Evolutionary conservation across 1,140 invertebrate species (phyloP), one percentile per base, ranked within the genome.

Genomic region (Trigoniulus corallinus): DNA sequence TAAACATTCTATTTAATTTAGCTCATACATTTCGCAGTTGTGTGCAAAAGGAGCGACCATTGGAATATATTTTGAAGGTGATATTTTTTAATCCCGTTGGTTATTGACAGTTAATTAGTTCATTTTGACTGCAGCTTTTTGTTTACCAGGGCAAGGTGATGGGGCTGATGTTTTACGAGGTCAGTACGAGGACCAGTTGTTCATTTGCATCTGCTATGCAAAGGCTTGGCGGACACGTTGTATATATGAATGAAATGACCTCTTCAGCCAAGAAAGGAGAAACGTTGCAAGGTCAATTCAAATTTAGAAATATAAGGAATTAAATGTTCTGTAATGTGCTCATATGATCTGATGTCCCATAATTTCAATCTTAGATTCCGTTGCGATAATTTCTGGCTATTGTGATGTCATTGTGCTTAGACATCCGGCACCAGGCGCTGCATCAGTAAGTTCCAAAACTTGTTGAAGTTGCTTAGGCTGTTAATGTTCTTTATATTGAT

Each of bases 191-290:
- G 56, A 99, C 96, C 0, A 82, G 80, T 60, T 91, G 88, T 62
- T 97, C 92, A 64, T 99, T 99, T 70, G 74, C 85, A 2, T 84
- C 86, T 1, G 96, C 96, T 2, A 96, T 98, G 89, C 80, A 92
- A 64, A 71, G 92, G 58, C 74, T 99, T 15, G 95, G 94, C 20
- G 96, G 93, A 0, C 74, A 76, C 13, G 88, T 98, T 0, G 80
- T 95, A 54, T 75, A 82, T 59, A 84, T 97, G 68, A 84, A 98
- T 63, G 81, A 82, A 53, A 74, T 77, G 0, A 85, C 79, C 43
- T 97, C 92, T 0, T 98, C 94, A 0, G 83, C 85, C 12, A 84
- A 92, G 62, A 99, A 99, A 70, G 96, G 95, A 45, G 96, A 99
- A 74, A 82, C 82, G 18, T 69, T 98, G 13, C 87, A 95, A 76